Evolutionary conservation across 2,797 vertebrate species (phyloP), one percentile per base, ranked within the genome.

Genomic region (Novumbra hubbsi): DNA sequence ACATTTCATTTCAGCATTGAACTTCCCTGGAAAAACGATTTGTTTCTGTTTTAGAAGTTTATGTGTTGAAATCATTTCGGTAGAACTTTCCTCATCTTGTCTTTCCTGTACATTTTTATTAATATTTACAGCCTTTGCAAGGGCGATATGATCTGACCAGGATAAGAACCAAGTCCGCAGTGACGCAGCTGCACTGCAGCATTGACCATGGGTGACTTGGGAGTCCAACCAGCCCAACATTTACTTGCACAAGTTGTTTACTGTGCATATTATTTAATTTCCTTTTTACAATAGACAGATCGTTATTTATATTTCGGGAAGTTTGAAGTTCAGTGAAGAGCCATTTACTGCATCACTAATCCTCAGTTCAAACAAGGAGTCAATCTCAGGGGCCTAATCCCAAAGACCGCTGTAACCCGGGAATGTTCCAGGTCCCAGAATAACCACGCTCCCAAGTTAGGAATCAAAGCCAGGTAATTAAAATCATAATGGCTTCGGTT

Each of bases 401-500:
- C 30, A 19, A 70, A 82, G 84, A 90, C 83, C 86, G 87, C 82
- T 85, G 83, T 89, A 85, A 89, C 87, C 89, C 76, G 73, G 73
- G 77, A 75, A 81, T 82, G 78, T 82, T 77, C 87, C 73, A 64
- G 75, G 2, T 87, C 78, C 84, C 77, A 70, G 80, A 88, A 91
- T 87, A 91, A 89, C 87, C 87, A 76, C 41, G 60, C 78, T 84
- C 73, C 83, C 5, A 57, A 87, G 79, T 85, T 87, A 80, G 79
- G 68, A 93, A 91, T 92, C 87, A 92, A 90, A 93, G 91, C 80
- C 76, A 83, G 82, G 82, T 91, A 90, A 92, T 92, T 93, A 91
- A 92, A 91, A 91, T 88, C 84, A 88, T 91, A 92, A 92, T 91
- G 86, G 90, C 85, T 80, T 71, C 78, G 83, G 89, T 89, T 92